Conservation (phyloP, 1,140 invertebrate genomes). For the Asbolus verrucosus region DNA sequence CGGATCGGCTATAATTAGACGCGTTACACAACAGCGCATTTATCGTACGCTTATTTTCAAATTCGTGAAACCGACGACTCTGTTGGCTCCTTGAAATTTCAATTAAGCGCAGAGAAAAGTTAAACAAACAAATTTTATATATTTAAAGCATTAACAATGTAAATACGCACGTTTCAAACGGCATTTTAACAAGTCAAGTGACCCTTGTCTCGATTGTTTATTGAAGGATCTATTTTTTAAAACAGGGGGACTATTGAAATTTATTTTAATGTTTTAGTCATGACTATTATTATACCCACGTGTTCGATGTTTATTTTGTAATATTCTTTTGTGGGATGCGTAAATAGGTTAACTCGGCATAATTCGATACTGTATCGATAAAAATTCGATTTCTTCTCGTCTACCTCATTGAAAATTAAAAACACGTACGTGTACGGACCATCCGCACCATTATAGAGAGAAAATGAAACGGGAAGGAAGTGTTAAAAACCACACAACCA, state of each 20-base stretch:
- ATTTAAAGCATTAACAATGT: conserved; percentile 39
- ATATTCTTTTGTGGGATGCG: too few relatives aligned
- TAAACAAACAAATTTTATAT: conserved; percentile 37
- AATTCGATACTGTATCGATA: too few relatives aligned
- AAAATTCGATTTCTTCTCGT: neutral
- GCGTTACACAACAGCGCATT: too few relatives aligned
- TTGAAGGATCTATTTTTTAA: conserved; percentile 26
- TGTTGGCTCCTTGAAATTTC: conserved; percentile 26
- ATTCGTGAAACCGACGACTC: too few relatives aligned
- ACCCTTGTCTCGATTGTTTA: conserved; percentile 30
- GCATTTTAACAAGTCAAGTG: conserved; percentile 35
- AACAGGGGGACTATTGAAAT: neutral
- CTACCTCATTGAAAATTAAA: too few relatives aligned
- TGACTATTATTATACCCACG: conserved; percentile 19
- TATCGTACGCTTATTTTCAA: too few relatives aligned
- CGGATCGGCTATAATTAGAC: too few relatives aligned
- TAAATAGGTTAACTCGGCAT: neutral
- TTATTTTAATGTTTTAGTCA: conserved; percentile 15
- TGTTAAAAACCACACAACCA: neutral
- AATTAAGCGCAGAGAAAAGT: conserved; percentile 32
- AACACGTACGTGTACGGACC: too few relatives aligned
- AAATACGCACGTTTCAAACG: conserved; percentile 37
- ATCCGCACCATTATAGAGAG: too few relatives aligned
- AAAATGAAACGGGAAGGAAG: neutral
- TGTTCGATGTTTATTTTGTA: neutral